Conservation (phyloP, 2,797 vertebrate species). For the Crocidura indochinensis region DNA sequence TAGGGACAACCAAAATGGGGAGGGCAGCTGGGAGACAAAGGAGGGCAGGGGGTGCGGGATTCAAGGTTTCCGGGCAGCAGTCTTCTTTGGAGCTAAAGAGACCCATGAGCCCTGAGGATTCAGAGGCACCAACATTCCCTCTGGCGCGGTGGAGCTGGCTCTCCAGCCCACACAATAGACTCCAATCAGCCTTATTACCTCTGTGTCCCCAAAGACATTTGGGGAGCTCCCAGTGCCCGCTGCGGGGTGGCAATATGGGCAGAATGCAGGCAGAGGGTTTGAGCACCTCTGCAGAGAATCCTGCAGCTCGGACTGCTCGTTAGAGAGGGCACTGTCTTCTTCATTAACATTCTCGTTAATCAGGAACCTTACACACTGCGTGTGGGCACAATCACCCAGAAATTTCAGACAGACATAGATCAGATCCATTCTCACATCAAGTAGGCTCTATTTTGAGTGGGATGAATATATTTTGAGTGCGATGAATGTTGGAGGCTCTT, state of each 20-base stretch:
- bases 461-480: not conserved
- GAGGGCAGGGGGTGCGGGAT: not conserved
- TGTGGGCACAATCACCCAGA: constrained; percentile 43
- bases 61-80: not conserved
- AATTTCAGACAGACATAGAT: constrained; percentile 73
- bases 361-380: not conserved
- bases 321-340: constrained; percentile 9
- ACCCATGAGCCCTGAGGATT: not conserved
- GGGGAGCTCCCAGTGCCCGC: not conserved
- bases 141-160: not conserved
- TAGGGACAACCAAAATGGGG: constrained; percentile 8
- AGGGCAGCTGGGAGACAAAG: not conserved
- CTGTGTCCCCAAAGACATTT: not conserved
- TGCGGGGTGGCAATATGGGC: not conserved
- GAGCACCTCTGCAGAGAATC: constrained; percentile 47
- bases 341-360: constrained; percentile 52
- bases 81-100: constrained; percentile 56
- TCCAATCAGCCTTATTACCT: constrained; percentile 56
- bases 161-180: not conserved
- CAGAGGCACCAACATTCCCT: constrained; percentile 64
- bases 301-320: constrained; percentile 37
- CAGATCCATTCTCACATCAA: not conserved
- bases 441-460: too few species aligned
- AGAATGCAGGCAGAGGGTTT: not conserved
- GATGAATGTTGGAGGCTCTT: constrained; percentile 18